Evolutionary conservation across 2,113 vertebrate species (phyloP), one percentile per base, ranked within the genome.

Genomic region (Ranitomeya imitator): DNA sequence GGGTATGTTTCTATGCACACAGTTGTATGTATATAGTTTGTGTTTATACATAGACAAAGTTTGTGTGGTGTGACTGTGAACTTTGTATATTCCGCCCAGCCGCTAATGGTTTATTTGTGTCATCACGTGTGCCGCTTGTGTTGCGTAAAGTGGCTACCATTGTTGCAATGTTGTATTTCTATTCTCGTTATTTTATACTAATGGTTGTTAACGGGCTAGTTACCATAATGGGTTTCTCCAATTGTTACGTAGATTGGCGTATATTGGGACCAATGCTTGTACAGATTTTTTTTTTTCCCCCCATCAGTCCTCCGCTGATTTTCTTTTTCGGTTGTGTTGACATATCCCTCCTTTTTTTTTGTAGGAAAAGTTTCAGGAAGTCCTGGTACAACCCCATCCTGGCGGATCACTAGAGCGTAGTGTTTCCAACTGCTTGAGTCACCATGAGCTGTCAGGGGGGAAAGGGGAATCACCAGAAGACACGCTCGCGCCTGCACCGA

Each of bases 391-490:
- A 55, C 81, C 21, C 52, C 71, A 6, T 74, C 71, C 37, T 31
- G 52, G 18, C 37, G 73, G 60, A 60, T 61, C 73, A 57, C 31
- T 71, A 59, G 71, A 81, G 81, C 51, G 79, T 51, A 67, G 74
- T 77, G 67, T 83, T 88, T 83, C 23, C 54, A 69, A 63, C 31
- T 61, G 16, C 54, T 77, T 54, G 73, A 82, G 71, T 84, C 81
- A 89, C 63, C 45, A 89, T 89, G 87, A 84, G 73, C 74, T 89
- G 87, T 85, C 87, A 85, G 82, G 60, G 71, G 87, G 82, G 74
- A 85, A 65, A 19, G 51, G 57, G 87, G 74, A 85, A 85, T 57
- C 87, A 57, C 87, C 74, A 52, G 59, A 61, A 89, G 73, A 89
- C 84, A 5, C 81, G 79, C n/a, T 67, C 65, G 60, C 31, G 51